Percentiles rank a stretch among this genome's conserved stretches.
These are phyloP conservation scores for Riparia riparia DNA, from an alignment of 2,113 vertebrate species.

Conservation along the genomic window DNA sequence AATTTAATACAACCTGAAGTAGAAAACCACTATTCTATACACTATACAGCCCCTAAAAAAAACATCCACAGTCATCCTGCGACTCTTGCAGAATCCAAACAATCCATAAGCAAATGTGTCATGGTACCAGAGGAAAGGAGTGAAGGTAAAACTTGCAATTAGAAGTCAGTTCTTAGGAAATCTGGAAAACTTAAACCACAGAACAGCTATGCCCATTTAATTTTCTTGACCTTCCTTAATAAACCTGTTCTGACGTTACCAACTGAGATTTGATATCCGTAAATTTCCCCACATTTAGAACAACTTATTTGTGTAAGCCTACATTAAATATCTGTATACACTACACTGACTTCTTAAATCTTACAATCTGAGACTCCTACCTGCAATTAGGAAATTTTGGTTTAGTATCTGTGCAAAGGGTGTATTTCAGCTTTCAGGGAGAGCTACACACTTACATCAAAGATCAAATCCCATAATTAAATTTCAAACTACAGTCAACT, in stretches of 20 bases:
- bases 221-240: conserved; percentile 61
- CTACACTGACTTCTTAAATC: conserved; percentile 24
- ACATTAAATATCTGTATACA: conserved; percentile 1
- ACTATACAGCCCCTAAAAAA: background rate
- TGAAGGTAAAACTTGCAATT: conserved; percentile 73
- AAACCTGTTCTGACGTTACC: conserved; percentile 42
- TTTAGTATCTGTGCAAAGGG: background rate
- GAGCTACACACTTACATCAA: conserved; percentile 18
- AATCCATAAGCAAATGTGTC: background rate
- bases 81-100: background rate
- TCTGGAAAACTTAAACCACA: conserved; percentile 48
- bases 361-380: background rate
- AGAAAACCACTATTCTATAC: background rate
- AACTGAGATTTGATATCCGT: conserved; percentile 2
- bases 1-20: background rate
- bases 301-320: background rate
- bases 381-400: background rate
- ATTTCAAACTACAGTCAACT: conserved; percentile 33
- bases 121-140: conserved; percentile 46
- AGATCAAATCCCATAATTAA: conserved; percentile 7
- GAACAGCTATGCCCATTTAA: conserved; percentile 38
- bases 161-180: conserved; percentile 52
- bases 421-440: conserved; percentile 13
- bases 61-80: background rate
- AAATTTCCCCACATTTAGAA: conserved; percentile 18